Base-by-base conservation (phyloP, 2,797 vertebrate species). In the Etheostoma perlongum region DNA sequence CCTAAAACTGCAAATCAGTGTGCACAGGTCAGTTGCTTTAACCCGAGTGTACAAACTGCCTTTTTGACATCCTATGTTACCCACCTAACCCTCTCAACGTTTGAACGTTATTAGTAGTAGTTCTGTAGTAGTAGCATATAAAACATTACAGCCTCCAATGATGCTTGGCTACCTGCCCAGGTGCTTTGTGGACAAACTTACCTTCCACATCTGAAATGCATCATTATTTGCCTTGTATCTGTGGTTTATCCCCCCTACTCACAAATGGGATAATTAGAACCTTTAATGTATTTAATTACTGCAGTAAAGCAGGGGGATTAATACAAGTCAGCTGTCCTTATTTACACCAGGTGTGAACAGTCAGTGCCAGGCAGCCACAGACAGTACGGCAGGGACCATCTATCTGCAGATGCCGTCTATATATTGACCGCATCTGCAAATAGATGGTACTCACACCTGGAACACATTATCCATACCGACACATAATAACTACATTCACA, bases 321-420 rank as follows among this genome's bases (percentile, higher is more conserved):
- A 85, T 83, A 71, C 72, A 79, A 87, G 64, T 70, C 72, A 74
- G 76, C 64, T 33, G 84, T 67, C 69, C 76, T 84, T 86, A 84
- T 84, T 77, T 69, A 81, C 67, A 73, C 57, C 82, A 86, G 85
- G 75, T 85, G 74, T 72, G 65, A 78, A 57, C 53, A 74, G 59
- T 55, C 61, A 49, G 52, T 23, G 59, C 16, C 54, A 64, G 63
- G 36, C 36, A 40, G 36, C 12, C 46, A 54, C 19, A 23, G 51
- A 76, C 7, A 63, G 58, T n/a, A 60, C 7, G 18, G 15, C 11
- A 27, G 48, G 6, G 14, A 30, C 30, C 30, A 30, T 30, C 30
- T 30, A 30, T 30, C 30, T 30, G 5, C 30, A 30, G 30, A 30
- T 30, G 30, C 30, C 30, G 30, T 30, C 30, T 30, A 6, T 6